Conservation (phyloP, 1,140 invertebrate species). For the Lepidotrigona ventralis region DNA sequence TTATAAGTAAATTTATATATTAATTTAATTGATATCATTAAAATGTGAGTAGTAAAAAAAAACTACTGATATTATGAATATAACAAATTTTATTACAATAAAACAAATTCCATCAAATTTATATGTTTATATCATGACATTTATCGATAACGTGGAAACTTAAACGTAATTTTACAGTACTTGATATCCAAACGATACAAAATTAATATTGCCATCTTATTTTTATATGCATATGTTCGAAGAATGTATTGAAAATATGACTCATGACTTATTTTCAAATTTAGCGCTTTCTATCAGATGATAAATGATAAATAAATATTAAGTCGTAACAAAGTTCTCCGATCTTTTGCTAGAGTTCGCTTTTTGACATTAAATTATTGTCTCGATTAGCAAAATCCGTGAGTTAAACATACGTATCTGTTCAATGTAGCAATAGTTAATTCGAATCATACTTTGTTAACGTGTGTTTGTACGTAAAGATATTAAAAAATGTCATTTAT, state of each 20-base stretch:
- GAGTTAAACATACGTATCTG: not conserved
- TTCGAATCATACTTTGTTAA: not conserved
- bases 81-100: conserved; percentile 26
- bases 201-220: not conserved
- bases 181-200: not conserved
- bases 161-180: not conserved
- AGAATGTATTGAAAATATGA: not conserved
- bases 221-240: not conserved
- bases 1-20: not conserved
- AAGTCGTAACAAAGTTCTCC: not conserved
- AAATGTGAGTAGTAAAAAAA: not conserved
- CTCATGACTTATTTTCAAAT: not conserved
- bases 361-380: not conserved
- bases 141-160: not conserved
- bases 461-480: not conserved
- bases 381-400: not conserved
- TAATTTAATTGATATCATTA: not conserved
- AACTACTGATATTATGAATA: conserved; percentile 1
- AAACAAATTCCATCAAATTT: conserved; percentile 4
- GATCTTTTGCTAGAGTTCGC: not conserved
- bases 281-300: not conserved
- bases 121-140: conserved; percentile 7
- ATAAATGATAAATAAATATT: not conserved
- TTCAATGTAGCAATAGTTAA: too few relatives aligned
- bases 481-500: not conserved